Percentiles rank a stretch among this genome's conserved stretches.
Conservation (phyloP, 2,888 invertebrate genomes). For the Cremastobaeus sp. region DNA sequence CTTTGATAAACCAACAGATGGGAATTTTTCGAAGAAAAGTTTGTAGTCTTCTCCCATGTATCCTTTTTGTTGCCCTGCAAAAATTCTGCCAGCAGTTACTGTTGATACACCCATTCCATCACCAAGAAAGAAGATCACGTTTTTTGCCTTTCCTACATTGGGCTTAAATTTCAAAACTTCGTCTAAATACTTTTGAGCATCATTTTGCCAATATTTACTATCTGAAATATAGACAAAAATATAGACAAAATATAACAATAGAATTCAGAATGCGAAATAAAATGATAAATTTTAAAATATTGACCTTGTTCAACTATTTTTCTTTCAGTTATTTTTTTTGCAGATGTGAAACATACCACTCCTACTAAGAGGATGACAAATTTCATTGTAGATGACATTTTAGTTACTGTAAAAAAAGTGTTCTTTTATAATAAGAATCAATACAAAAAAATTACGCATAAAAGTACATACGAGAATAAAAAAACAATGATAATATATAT, state of each 20-base stretch:
- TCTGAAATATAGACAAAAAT: neutral
- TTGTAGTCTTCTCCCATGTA: conserved; percentile 81
- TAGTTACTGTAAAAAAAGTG: too few relatives aligned
- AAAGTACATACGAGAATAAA: too few relatives aligned
- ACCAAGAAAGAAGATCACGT: conserved; percentile 83
- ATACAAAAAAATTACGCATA: too few relatives aligned
- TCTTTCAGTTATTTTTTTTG: too few relatives aligned
- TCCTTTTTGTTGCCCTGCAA: conserved; percentile 80
- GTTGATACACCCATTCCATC: conserved; percentile 85
- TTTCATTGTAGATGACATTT: too few relatives aligned
- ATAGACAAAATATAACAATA: too few relatives aligned
- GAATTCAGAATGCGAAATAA: neutral
- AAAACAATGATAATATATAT: too few relatives aligned
- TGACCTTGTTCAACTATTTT: too few relatives aligned
- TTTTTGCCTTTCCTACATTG: conserved; percentile 80
- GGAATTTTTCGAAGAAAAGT: conserved; percentile 82
- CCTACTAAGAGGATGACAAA: too few relatives aligned
- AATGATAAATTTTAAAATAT: too few relatives aligned
- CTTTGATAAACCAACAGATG: conserved; percentile 82
- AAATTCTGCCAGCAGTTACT: conserved; percentile 82
- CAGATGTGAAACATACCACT: too few relatives aligned
- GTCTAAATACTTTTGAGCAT: conserved; percentile 67
- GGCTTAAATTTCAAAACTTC: conserved; percentile 67
- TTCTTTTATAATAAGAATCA: too few relatives aligned
- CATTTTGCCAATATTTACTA: neutral